A percentile compares a stretch with the other conserved stretches of the same genome.
phyloP scores from a whole-genome alignment of 2,113 vertebrate species.

The Mobula hypostoma region DNA sequence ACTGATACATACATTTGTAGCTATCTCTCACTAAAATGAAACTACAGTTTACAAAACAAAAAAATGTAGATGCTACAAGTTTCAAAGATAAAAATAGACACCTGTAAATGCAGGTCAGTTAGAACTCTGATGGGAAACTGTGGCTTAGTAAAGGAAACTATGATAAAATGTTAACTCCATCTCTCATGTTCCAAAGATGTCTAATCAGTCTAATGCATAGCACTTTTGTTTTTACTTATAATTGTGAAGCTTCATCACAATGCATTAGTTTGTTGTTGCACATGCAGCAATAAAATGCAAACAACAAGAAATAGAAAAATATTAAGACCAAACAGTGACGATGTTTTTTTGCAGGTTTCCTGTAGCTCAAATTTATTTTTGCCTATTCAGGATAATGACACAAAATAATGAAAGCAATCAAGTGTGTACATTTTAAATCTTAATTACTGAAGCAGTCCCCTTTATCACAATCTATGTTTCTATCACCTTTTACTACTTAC shows the following conservation, averaged over 20 bases:
- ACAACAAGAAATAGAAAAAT: background rate
- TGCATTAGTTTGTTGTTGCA: background rate
- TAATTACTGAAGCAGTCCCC: background rate
- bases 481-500: background rate
- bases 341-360: background rate
- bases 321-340: background rate
- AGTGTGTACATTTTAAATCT: background rate
- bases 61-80: background rate
- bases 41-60: background rate
- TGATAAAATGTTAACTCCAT: background rate
- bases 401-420: background rate
- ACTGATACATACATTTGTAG: background rate
- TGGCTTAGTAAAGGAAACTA: background rate
- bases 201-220: background rate
- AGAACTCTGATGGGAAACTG: background rate
- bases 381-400: background rate
- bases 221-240: background rate
- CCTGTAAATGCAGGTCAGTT: background rate
- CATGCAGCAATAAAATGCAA: background rate
- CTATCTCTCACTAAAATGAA: background rate
- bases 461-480: background rate
- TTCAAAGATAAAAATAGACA: background rate
- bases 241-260: background rate
- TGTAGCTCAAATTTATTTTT: background rate
- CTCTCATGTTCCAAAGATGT: background rate